phyloP scores from a whole-genome alignment of 2,797 vertebrate species.

The Fratercula arctica region DNA sequence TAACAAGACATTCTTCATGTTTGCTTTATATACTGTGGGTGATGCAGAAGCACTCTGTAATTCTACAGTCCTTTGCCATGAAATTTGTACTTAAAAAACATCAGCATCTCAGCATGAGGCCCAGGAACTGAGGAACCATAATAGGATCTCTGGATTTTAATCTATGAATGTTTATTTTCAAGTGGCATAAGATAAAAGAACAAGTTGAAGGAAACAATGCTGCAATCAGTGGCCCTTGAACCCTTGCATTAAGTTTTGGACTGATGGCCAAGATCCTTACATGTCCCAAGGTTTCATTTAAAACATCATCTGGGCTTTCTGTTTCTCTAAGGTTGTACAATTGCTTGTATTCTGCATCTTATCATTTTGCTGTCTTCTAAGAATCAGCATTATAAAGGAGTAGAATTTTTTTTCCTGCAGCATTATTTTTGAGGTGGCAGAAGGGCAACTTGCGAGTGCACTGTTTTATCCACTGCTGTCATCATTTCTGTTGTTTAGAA shows the following conservation, averaged over 20 bases:
- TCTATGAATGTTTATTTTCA: neutral
- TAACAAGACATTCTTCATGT: neutral
- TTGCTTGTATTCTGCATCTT: neutral
- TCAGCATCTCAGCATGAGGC: neutral
- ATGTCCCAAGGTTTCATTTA: neutral
- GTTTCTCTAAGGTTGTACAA: neutral
- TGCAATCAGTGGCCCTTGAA: neutral
- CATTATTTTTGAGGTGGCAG: neutral
- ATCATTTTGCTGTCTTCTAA: neutral
- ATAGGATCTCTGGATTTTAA: neutral
- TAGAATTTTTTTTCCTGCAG: neutral
- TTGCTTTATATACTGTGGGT: neutral
- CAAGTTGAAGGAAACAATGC: neutral
- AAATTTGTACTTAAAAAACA: neutral
- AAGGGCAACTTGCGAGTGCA: neutral
- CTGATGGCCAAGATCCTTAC: neutral
- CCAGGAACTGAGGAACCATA: neutral
- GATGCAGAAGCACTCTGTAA: neutral
- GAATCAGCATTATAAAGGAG: neutral
- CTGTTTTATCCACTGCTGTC: neutral
- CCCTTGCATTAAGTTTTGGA: neutral
- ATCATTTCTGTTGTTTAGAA: neutral
- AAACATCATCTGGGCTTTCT: neutral
- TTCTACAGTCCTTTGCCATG: neutral
- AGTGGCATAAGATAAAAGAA: neutral